Conservation (phyloP, 35 echinoderm and acorn worm species). For the Ptychodera flava region DNA sequence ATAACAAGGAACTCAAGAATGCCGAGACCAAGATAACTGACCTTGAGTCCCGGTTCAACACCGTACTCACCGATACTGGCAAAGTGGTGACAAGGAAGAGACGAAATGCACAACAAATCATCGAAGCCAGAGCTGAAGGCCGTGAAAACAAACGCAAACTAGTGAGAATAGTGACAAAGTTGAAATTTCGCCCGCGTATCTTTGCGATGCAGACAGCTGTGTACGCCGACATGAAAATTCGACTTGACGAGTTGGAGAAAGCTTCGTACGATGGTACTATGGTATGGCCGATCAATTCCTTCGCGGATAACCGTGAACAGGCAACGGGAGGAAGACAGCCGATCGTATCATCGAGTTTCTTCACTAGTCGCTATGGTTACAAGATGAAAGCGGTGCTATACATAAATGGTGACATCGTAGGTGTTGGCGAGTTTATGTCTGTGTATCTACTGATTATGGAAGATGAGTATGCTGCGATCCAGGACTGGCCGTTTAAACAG, state of each 20-base stretch:
- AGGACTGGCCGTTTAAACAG: not conserved
- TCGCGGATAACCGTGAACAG: not conserved
- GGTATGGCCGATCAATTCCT: not conserved
- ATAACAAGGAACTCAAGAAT: too few relatives aligned
- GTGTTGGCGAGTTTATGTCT: not conserved
- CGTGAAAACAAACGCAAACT: too few relatives aligned
- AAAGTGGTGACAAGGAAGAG: too few relatives aligned
- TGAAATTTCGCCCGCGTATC: not conserved
- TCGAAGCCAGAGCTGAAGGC: too few relatives aligned
- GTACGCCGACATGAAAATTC: not conserved
- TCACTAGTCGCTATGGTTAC: not conserved
- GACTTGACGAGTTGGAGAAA: not conserved
- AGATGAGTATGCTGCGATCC: not conserved
- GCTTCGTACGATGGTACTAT: not conserved
- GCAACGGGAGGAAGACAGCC: not conserved
- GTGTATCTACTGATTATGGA: not conserved
- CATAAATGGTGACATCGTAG: not conserved
- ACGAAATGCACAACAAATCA: too few relatives aligned
- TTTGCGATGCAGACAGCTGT: not conserved
- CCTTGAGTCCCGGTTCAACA: too few relatives aligned
- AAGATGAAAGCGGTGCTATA: not conserved
- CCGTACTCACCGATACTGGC: too few relatives aligned
- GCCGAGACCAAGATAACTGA: too few relatives aligned
- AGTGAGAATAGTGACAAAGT: too few relatives aligned
- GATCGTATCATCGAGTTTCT: not conserved